A percentile compares a stretch with the other conserved stretches of the same genome.
Evolutionary conservation across 1,140 invertebrate genomes (phyloP).

Genomic region (Drosophila chauvacae): DNA sequence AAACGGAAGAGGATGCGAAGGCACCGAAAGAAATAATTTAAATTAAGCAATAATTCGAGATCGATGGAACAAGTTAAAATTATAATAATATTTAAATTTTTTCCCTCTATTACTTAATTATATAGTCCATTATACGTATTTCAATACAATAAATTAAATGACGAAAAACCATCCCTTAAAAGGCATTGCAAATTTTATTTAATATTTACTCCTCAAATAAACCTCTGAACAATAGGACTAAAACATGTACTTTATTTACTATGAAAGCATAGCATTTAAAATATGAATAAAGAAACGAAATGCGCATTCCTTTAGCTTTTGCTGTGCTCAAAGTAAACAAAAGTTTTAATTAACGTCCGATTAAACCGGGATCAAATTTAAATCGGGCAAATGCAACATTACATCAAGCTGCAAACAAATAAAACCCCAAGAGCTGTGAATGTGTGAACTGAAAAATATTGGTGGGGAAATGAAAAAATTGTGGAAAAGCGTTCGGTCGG

Average conservation of each 20-base stretch:
- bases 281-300: background rate
- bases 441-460: constrained; percentile 19
- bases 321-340: constrained; percentile 1
- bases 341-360: constrained; percentile 31
- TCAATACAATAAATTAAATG: too few relatives aligned
- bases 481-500: background rate
- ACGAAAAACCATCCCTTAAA: too few relatives aligned
- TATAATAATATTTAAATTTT: too few relatives aligned
- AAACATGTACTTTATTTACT: background rate
- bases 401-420: background rate
- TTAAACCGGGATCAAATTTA: constrained; percentile 30
- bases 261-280: background rate
- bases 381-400: constrained; percentile 30
- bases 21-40: constrained; percentile 13
- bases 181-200: background rate
- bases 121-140: too few relatives aligned
- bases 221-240: background rate
- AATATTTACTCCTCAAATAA: background rate
- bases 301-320: background rate
- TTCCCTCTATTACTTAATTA: too few relatives aligned
- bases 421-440: constrained; percentile 24
- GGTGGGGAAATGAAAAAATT: constrained; percentile 2
- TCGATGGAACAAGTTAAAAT: background rate
- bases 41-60: background rate
- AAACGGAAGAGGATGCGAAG: constrained; percentile 21